Percentiles rank a stretch among this genome's conserved stretches.
Conservation (phyloP, 2,113 vertebrate species). For the Gyps fulvus region DNA sequence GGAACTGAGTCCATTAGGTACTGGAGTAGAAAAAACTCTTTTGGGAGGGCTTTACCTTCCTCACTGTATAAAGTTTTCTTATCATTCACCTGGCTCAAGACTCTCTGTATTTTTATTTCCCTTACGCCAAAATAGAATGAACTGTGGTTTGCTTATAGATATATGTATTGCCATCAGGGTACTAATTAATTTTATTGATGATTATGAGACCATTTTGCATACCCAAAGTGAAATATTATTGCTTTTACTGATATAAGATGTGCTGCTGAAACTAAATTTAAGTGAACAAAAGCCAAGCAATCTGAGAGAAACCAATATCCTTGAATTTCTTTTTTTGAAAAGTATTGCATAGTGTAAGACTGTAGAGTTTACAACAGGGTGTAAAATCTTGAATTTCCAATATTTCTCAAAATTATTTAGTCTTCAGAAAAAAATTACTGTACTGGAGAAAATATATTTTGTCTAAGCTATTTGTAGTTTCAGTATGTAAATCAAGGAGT, state of each 20-base stretch:
- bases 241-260: neutral
- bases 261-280: conserved; percentile 5
- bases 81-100: neutral
- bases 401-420: conserved; percentile 16
- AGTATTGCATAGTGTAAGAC: neutral
- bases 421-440: neutral
- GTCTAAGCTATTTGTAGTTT: neutral
- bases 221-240: neutral
- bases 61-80: neutral
- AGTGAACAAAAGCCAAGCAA: neutral
- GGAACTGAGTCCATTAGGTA: neutral
- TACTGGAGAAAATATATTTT: neutral
- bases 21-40: neutral
- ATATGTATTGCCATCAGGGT: neutral
- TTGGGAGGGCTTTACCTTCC: neutral
- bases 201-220: neutral
- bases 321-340: neutral
- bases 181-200: neutral
- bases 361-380: neutral
- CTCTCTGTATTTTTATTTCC: neutral
- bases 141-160: conserved; percentile 8
- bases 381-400: neutral
- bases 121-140: neutral
- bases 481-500: neutral
- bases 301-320: neutral